Conservation (phyloP, 1,140 invertebrate genomes). For the Sesamia nonagrioides region DNA sequence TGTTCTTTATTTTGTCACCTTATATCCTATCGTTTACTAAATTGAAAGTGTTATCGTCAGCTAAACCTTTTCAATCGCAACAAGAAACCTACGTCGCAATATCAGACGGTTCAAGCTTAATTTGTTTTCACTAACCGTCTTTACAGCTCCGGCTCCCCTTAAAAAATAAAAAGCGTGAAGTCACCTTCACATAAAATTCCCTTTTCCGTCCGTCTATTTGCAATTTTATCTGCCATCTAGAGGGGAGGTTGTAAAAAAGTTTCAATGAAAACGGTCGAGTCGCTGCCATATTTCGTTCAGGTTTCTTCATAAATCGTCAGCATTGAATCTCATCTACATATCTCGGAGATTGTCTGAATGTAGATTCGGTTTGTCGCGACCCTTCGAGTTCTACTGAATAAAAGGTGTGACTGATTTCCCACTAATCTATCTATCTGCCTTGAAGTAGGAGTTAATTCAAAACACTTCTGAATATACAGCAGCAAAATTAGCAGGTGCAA, state of each 20-base stretch:
- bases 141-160: constrained; percentile 38
- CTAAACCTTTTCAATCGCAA: constrained; percentile 21
- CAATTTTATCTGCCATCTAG: constrained; percentile 79
- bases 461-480: constrained; percentile 9
- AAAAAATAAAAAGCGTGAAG: constrained; percentile 51
- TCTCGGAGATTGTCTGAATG: constrained; percentile 63
- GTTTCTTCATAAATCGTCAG: constrained; percentile 82
- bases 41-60: constrained; percentile 14
- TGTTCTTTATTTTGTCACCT: neutral
- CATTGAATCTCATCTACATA: constrained; percentile 76
- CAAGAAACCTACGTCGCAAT: constrained; percentile 32
- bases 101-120: constrained; percentile 32
- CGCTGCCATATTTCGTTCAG: constrained; percentile 75
- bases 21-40: constrained; percentile 25
- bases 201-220: constrained; percentile 72
- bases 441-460: constrained; percentile 12
- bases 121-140: constrained; percentile 50
- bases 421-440: constrained; percentile 27
- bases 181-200: constrained; percentile 61
- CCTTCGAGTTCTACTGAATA: constrained; percentile 18
- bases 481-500: too few species aligned
- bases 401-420: constrained; percentile 29
- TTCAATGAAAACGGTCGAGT: constrained; percentile 73
- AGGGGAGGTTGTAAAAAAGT: constrained; percentile 75
- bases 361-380: constrained; percentile 47